Base-by-base conservation (phyloP, 1,140 invertebrate genomes). In the Frieseomelitta varia region DNA sequence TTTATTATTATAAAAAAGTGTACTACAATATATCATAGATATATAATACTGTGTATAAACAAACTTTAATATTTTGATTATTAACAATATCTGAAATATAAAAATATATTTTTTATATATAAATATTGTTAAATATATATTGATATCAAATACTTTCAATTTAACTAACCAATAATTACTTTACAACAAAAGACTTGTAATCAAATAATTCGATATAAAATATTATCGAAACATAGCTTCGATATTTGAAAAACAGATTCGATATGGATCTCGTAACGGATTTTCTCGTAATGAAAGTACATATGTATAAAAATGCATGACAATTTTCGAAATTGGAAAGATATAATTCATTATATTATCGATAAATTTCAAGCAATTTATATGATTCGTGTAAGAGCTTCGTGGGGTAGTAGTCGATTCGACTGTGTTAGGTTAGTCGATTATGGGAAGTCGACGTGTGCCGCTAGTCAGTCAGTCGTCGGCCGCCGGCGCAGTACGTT, bases 401-500 rank as follows among this genome's bases (percentile, higher is more conserved):
- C 27, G 55, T 73, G 69, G 68, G 47, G 67, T 84, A 74, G 67
- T 39, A 83, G 73, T 76, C 47, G 74, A 78, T 74, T 74, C 15
- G 55, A 19, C 39, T 30, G 58, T 78, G 65, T 78, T 71, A 79
- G 87, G 67, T 88, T 82, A 85, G 80, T 74, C 77, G 81, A 81
- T 55, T 69, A 76, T 71, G 83, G 68, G 67, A 78, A 73, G 75
- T 84, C 85, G 90, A 87, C 80, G 88, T 81, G 85, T 80, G 86
- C 81, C 84, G 72, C 79, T 79, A 91, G 90, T 86, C 90, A 92
- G 91, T 94, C 88, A 91, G 85, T 92, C 90, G 92, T 93, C 93
- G 93, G 92, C 91, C 89, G 88, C 91, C 89, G 92, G 85, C 90
- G 86, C 27, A 79, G 84, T 68, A 82, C 47, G 86, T 88, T 58